These are phyloP conservation scores for Rhagium mordax DNA, from an alignment of 2,888 invertebrate species.

Conservation along the genomic window DNA sequence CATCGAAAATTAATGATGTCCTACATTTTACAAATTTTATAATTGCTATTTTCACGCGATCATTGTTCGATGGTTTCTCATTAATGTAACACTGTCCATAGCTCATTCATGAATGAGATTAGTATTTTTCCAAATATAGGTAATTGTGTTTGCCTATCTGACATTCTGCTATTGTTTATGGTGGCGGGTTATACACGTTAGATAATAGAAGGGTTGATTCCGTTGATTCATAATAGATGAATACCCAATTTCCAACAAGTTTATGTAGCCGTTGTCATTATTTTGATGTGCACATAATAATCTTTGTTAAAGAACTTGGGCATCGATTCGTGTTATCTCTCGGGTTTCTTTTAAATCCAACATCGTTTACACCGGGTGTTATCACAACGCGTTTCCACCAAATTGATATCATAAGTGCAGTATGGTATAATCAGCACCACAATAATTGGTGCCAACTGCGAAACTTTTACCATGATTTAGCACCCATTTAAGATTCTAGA, in stretches of 20 bases:
- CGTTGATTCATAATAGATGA: slow-evolving; percentile 59
- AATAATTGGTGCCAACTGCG: no score
- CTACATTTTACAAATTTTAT: slow-evolving; percentile 66
- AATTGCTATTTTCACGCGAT: slow-evolving; percentile 62
- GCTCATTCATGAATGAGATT: slow-evolving; percentile 62
- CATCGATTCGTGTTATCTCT: slow-evolving; percentile 1
- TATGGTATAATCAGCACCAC: no score
- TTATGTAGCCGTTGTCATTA: slow-evolving; percentile 55
- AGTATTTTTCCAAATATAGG: slow-evolving; percentile 67
- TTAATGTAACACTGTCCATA: slow-evolving; percentile 59
- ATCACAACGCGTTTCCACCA: no score
- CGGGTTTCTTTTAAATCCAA: no score
- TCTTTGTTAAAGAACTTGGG: slow-evolving; percentile 43
- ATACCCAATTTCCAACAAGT: slow-evolving; percentile 58
- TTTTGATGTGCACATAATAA: slow-evolving; percentile 48
- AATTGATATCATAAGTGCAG: no score
- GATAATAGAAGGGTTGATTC: slow-evolving; percentile 61
- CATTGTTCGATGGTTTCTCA: slow-evolving; percentile 60
- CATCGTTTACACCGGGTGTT: no score
- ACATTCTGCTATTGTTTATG: slow-evolving; percentile 64
- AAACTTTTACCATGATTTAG: no score
- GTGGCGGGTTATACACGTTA: slow-evolving; percentile 62
- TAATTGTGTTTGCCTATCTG: slow-evolving; percentile 68
- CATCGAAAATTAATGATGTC: slow-evolving; percentile 61
- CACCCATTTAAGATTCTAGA: no score